Conservation (phyloP, 2,888 invertebrate species). For the Caradrina kadenii region DNA sequence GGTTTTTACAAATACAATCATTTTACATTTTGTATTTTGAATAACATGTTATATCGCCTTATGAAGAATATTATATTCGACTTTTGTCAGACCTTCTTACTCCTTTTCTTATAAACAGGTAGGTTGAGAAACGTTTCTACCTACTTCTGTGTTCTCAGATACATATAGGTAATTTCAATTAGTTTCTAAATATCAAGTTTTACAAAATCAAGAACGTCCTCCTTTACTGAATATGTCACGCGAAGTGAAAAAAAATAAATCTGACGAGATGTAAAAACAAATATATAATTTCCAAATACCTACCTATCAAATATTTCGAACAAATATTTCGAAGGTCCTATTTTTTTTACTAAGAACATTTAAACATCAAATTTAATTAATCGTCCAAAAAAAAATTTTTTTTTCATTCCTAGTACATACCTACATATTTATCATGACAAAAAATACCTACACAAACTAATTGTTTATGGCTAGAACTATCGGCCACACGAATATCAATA, state of each 20-base stretch:
- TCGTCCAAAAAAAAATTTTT: background rate
- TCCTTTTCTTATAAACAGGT: background rate
- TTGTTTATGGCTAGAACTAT: conserved; percentile 1
- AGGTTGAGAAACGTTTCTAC: background rate
- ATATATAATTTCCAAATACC: conserved; percentile 4
- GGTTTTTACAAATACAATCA: conserved; percentile 18
- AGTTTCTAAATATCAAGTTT: too few species aligned
- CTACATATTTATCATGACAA: too few species aligned
- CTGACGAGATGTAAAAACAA: background rate
- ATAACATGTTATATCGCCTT: conserved; percentile 5
- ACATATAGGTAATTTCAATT: too few species aligned
- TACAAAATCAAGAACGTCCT: background rate
- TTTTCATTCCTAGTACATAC: too few species aligned
- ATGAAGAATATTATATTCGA: too few species aligned
- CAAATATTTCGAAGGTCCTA: conserved; percentile 8
- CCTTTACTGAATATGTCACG: background rate
- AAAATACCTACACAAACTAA: background rate
- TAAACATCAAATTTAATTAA: background rate
- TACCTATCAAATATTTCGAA: background rate
- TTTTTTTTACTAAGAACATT: background rate
- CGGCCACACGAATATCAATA: too few species aligned
- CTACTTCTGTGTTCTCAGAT: too few species aligned
- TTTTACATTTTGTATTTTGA: conserved; percentile 1
- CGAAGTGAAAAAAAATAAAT: background rate
- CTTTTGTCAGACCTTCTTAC: background rate